These are phyloP conservation scores for Cettia cetti DNA, from an alignment of 2,113 vertebrate species.

Conservation along the genomic window DNA sequence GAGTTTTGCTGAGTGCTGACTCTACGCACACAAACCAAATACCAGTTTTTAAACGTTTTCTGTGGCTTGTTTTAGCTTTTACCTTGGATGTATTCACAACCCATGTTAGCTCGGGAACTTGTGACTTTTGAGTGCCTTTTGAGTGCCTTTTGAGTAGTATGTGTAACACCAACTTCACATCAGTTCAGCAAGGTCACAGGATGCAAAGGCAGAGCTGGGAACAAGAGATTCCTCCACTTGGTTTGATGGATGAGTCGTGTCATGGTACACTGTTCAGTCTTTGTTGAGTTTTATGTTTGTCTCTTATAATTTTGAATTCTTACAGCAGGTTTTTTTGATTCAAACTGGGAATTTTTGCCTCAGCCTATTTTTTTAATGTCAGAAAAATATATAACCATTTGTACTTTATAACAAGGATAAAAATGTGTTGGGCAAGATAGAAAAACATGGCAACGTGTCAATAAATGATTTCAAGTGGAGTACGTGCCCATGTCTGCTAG, in stretches of 20 bases:
- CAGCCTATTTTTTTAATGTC: conserved; percentile 49
- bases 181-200: conserved; percentile 38
- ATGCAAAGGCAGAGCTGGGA: conserved; percentile 38
- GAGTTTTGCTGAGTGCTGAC: neutral
- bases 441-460: neutral
- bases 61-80: conserved; percentile 2
- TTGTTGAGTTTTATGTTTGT: neutral
- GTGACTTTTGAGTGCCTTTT: conserved; percentile 20
- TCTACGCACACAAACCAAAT: conserved; percentile 38
- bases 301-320: neutral
- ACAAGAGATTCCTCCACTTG: conserved; percentile 31
- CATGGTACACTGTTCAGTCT: neutral
- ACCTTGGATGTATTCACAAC: conserved; percentile 20
- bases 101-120: conserved; percentile 72
- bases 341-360: neutral
- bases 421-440: neutral
- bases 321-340: neutral
- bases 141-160: conserved; percentile 71
- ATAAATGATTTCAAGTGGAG: conserved; percentile 30
- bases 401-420: conserved; percentile 22
- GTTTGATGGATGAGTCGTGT: neutral
- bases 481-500: neutral
- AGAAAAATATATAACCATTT: conserved; percentile 32
- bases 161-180: conserved; percentile 23
- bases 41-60: conserved; percentile 3